These are phyloP conservation scores for Micrasema minimum DNA, from an alignment of 1,140 invertebrate genomes.

Conservation along the genomic window DNA sequence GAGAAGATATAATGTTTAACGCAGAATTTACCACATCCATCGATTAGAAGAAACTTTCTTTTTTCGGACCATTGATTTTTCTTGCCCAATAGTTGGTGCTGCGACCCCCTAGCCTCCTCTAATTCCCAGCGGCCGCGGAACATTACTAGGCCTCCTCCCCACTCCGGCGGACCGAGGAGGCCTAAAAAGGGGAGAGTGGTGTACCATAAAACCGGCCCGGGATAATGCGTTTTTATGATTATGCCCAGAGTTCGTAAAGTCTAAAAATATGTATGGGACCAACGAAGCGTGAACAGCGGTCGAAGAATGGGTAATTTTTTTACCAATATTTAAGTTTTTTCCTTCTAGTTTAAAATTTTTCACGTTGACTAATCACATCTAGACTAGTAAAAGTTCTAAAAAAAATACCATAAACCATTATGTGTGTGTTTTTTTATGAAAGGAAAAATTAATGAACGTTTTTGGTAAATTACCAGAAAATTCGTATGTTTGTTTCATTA, in stretches of 20 bases:
- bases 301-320: constrained; percentile 26
- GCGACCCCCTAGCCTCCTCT: background rate
- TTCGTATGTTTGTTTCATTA: no score
- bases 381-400: no score
- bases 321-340: constrained; percentile 16
- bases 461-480: no score
- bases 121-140: background rate
- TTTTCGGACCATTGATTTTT: no score
- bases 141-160: background rate
- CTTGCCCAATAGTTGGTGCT: no score
- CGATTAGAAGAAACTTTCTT: no score
- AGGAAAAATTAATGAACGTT: no score
- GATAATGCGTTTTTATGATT: constrained; percentile 42
- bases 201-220: constrained; percentile 33
- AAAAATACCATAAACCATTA: no score
- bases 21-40: no score
- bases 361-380: no score
- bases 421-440: no score
- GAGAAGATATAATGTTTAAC: no score
- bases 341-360: background rate
- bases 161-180: background rate
- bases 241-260: constrained; percentile 30
- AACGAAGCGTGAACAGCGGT: constrained; percentile 31
- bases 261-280: constrained; percentile 38
- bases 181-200: constrained; percentile 20